A percentile compares a stretch with the other conserved stretches of the same genome.
Evolutionary conservation across 2,888 invertebrate genomes (phyloP).

Genomic region (Clitarchus hookeri): DNA sequence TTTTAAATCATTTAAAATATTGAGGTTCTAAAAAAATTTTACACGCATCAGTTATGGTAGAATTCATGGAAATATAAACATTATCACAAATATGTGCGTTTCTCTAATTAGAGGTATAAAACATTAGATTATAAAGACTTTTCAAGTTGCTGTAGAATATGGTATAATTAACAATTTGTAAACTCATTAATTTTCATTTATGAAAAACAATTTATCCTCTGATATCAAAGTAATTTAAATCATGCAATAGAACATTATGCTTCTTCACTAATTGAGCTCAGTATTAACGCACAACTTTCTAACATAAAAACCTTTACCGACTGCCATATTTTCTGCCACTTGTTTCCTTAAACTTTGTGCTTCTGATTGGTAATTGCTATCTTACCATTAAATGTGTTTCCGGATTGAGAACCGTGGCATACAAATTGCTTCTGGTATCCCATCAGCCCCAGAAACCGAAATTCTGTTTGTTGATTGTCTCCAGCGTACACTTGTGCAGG

Average conservation of each 20-base stretch:
- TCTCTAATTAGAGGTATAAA: too few relatives aligned
- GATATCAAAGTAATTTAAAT: background rate
- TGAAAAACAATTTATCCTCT: background rate
- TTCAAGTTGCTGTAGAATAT: too few relatives aligned
- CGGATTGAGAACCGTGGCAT: background rate
- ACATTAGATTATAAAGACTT: too few relatives aligned
- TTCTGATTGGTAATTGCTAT: background rate
- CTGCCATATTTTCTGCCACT: background rate
- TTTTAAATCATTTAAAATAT: too few relatives aligned
- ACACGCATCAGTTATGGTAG: too few relatives aligned
- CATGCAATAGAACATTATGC: background rate
- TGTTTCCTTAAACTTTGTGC: background rate
- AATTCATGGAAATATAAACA: too few relatives aligned
- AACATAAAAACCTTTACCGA: background rate
- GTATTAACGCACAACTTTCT: background rate
- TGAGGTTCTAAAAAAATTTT: too few relatives aligned
- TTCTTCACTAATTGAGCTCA: background rate
- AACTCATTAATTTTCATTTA: background rate
- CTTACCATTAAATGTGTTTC: background rate
- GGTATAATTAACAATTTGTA: too few relatives aligned
- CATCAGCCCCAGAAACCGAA: background rate
- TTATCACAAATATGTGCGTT: too few relatives aligned
- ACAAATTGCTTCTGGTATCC: background rate
- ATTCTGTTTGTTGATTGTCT: background rate
- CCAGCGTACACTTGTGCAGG: background rate